Base-by-base conservation (phyloP, 2,888 invertebrate genomes). In the Cataglyphis cursor region DNA sequence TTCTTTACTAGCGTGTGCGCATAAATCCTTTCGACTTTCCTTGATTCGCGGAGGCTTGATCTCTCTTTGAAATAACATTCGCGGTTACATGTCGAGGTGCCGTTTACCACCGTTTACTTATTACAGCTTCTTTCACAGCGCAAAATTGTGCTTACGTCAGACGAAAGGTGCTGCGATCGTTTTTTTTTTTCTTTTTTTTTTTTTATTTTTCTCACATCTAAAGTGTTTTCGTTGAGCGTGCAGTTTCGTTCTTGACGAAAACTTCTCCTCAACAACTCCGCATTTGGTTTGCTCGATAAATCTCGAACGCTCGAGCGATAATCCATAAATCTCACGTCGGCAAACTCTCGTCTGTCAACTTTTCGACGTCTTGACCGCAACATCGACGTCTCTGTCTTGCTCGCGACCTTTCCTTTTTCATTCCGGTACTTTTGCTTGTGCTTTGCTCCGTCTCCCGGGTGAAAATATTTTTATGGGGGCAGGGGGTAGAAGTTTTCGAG, bases 311-410 rank as follows among this genome's bases (percentile, higher is more conserved):
- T 48, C 44, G 35, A 35, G 44, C 78, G 72, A 61, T 61, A 80
- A 80, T 61, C 78, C 72, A 80, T 80, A 80, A 70, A 80, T 80
- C 72, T 61, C 72, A 35, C 24, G 59, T 15, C 41, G 41, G 68
- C 41, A 72, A 80, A 59, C 72, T 80, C 59, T 21, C 59, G 48
- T 80, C 78, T 59, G 72, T 80, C 78, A 72, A 80, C 78, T 80
- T 61, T 70, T 80, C 78, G 72, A 80, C 48, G 59, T 80, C 78
- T 80, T 80, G 78, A 80, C 78, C 78, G 72, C 78, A 72, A 35
- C 35, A 31, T 59, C 72, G 72, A 72, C 44, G 12, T 80, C 78
- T 70, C 78, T 59, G 57, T 78, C 72, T 80, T n/a, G 24, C 78
- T n/a, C 59, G 31, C 28, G 24, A 12, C 8, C 51, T 12, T 62